Conservation (phyloP, 2,797 vertebrate genomes). For the Eupleurogrammus muticus region DNA sequence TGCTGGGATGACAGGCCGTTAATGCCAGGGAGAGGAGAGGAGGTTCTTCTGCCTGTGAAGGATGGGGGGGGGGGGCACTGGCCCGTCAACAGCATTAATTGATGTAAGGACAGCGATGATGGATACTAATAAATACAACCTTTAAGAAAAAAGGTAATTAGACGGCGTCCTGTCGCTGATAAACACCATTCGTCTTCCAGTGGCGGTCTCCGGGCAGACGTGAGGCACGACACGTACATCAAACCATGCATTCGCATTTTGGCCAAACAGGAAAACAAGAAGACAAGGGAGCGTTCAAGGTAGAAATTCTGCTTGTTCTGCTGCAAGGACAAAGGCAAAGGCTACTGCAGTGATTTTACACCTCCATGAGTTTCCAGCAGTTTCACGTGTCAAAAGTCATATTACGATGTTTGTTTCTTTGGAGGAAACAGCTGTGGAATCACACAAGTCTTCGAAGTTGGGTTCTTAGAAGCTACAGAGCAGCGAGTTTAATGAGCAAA, state of each 20-base stretch:
- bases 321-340: not conserved
- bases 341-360: too few relatives aligned
- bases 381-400: too few relatives aligned
- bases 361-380: too few relatives aligned
- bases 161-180: constrained; percentile 65
- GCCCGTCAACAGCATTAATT: constrained; percentile 93
- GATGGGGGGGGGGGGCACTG: constrained; percentile 80
- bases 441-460: too few relatives aligned
- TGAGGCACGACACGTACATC: constrained; percentile 33
- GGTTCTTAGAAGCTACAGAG: too few relatives aligned
- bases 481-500: too few relatives aligned
- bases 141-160: constrained; percentile 82
- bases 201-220: constrained; percentile 25
- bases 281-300: not conserved
- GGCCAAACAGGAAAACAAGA: constrained; percentile 8
- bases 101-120: constrained; percentile 93
- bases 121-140: constrained; percentile 93
- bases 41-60: constrained; percentile 72
- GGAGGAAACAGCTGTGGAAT: too few relatives aligned
- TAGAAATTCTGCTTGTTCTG: constrained; percentile 3
- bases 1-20: constrained; percentile 94
- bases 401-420: too few relatives aligned
- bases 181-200: constrained; percentile 72
- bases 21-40: constrained; percentile 86
- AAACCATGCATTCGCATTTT: constrained; percentile 51